These are phyloP conservation scores for Tinea trinotella DNA, from an alignment of 2,888 invertebrate species.

Conservation along the genomic window DNA sequence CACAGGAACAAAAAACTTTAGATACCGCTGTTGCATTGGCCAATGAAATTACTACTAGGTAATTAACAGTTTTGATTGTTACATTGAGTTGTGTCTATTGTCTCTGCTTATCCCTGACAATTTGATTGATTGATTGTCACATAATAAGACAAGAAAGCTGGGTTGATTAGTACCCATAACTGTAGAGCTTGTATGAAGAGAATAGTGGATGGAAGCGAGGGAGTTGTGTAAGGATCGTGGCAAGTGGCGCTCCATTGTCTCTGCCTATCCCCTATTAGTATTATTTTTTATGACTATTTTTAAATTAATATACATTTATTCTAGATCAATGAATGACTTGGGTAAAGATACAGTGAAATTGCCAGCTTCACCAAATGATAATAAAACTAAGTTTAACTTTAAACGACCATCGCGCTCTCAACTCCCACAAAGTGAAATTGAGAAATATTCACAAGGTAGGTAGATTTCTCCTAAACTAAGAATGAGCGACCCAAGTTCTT, in stretches of 20 bases:
- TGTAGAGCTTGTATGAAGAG: too few relatives aligned
- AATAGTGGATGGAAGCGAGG: too few relatives aligned
- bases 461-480: too few relatives aligned
- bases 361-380: slow-evolving; percentile 76
- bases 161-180: too few relatives aligned
- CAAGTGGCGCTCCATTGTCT: too few relatives aligned
- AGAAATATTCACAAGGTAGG: slow-evolving; percentile 25
- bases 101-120: too few relatives aligned
- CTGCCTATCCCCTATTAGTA: too few relatives aligned
- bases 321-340: slow-evolving; percentile 72
- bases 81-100: too few relatives aligned
- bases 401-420: slow-evolving; percentile 39
- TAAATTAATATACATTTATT: slow-evolving; percentile 8
- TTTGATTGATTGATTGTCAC: too few relatives aligned
- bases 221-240: too few relatives aligned
- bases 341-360: slow-evolving; percentile 63
- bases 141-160: too few relatives aligned
- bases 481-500: too few relatives aligned
- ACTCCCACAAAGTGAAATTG: slow-evolving; percentile 30
- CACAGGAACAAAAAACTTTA: slow-evolving; percentile 91
- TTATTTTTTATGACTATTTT: neutral
- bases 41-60: slow-evolving; percentile 88
- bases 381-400: slow-evolving; percentile 80
- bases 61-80: neutral
- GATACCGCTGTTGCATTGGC: slow-evolving; percentile 95